Evolutionary conservation across 2,113 vertebrate genomes (phyloP).

Genomic region (Aegotheles bennettii): DNA sequence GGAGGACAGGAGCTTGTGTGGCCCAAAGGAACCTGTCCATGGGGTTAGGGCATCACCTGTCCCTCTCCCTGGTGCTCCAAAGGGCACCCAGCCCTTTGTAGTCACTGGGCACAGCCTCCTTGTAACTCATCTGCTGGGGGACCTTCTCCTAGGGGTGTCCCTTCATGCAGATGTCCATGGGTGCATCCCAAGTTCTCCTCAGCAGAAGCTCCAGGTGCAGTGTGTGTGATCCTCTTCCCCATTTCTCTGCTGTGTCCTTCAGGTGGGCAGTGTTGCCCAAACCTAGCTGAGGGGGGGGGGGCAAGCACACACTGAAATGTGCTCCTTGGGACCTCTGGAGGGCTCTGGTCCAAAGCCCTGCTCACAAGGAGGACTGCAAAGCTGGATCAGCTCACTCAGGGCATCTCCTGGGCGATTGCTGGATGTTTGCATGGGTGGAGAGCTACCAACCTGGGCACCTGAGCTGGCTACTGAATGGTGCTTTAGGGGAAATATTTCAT

Average conservation of each 20-base stretch:
- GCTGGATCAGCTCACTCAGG: neutral
- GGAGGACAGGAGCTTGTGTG: too few relatives aligned
- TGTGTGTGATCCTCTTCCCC: neutral
- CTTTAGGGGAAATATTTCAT: neutral
- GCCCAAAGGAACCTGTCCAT: rapidly evolving
- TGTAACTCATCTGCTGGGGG: rapidly evolving
- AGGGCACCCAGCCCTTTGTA: neutral
- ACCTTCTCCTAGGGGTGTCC: neutral
- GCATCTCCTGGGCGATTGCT: neutral
- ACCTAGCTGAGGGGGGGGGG: neutral
- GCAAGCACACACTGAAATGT: neutral
- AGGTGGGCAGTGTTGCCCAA: neutral
- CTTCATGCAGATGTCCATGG: rapidly evolving
- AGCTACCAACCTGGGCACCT: neutral
- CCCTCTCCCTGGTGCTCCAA: too few relatives aligned
- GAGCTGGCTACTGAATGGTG: neutral
- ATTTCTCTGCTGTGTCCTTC: neutral
- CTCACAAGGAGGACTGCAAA: neutral
- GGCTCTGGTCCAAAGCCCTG: neutral
- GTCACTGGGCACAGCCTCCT: neutral
- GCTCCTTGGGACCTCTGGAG: neutral
- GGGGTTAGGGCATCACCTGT: rapidly evolving
- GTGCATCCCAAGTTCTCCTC: neutral
- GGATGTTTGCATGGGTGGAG: neutral
- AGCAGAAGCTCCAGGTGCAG: neutral